phyloP scores from a whole-genome alignment of 2,113 vertebrate genomes.

The Eubucco bourcierii region DNA sequence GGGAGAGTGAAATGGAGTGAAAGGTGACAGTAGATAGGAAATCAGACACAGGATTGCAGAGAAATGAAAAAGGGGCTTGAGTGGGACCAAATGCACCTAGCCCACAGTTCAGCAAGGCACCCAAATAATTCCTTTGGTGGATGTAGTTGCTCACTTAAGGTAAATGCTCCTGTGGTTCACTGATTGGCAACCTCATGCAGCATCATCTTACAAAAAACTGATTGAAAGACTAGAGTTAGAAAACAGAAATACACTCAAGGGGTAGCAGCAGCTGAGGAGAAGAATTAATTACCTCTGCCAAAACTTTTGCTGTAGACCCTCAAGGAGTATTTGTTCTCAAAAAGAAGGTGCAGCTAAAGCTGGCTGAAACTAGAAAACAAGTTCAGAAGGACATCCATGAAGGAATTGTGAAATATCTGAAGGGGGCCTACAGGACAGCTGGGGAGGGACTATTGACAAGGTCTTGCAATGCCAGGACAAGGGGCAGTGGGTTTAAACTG shows the following conservation, averaged over 20 bases:
- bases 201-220: neutral
- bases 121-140: neutral
- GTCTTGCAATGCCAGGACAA: too few species aligned
- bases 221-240: neutral
- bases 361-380: neutral
- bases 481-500: too few species aligned
- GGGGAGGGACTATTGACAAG: too few species aligned
- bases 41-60: neutral
- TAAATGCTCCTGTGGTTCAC: slow-evolving; percentile 20
- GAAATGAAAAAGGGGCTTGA: neutral
- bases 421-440: too few species aligned
- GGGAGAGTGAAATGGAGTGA: slow-evolving; percentile 9
- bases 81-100: neutral
- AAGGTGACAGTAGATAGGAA: neutral
- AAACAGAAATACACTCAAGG: neutral
- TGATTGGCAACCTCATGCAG: slow-evolving; percentile 28
- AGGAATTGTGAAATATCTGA: neutral
- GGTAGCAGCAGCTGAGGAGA: neutral
- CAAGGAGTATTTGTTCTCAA: neutral
- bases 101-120: slow-evolving; percentile 46
- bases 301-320: neutral
- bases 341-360: neutral
- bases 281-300: neutral
- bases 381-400: neutral
- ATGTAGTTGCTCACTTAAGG: neutral